These are phyloP conservation scores for Dryomyza anilis DNA, from an alignment of 2,888 invertebrate species.

Conservation along the genomic window DNA sequence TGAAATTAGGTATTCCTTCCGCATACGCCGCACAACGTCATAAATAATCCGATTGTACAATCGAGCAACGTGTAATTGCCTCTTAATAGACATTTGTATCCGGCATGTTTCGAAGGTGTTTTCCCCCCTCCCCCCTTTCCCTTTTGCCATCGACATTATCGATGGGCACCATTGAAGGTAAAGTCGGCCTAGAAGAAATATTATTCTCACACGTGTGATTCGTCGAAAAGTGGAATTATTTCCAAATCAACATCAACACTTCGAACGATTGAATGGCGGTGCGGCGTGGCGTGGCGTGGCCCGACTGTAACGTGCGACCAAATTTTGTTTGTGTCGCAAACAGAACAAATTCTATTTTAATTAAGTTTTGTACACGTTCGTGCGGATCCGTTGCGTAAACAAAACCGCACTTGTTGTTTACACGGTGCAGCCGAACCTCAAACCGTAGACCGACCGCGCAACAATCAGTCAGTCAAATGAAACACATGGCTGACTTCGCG, in stretches of 20 bases:
- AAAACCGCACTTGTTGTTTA: slow-evolving; percentile 7
- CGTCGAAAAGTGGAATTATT: too few relatives aligned
- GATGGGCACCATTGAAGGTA: too few relatives aligned
- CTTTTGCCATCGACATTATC: too few relatives aligned
- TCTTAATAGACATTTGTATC: too few relatives aligned
- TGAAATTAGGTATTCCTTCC: too few relatives aligned
- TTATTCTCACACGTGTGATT: too few relatives aligned
- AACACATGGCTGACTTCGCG: background rate
- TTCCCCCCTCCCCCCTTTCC: background rate
- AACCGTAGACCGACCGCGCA: slow-evolving; percentile 3
- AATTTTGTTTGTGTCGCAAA: background rate
- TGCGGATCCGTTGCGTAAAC: background rate
- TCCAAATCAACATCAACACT: background rate
- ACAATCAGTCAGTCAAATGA: background rate
- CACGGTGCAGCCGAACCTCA: background rate
- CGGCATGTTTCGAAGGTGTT: too few relatives aligned
- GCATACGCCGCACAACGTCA: too few relatives aligned
- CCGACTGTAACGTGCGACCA: background rate
- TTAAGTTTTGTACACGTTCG: slow-evolving; percentile 2
- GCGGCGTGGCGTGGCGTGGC: background rate
- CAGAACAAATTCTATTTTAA: slow-evolving; percentile 7
- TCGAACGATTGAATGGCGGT: too few relatives aligned
- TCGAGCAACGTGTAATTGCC: too few relatives aligned
- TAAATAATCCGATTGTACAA: too few relatives aligned
- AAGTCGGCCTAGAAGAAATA: too few relatives aligned